Evolutionary conservation across 2,888 invertebrate genomes (phyloP).

Genomic region (Conops quadrifasciatus): DNA sequence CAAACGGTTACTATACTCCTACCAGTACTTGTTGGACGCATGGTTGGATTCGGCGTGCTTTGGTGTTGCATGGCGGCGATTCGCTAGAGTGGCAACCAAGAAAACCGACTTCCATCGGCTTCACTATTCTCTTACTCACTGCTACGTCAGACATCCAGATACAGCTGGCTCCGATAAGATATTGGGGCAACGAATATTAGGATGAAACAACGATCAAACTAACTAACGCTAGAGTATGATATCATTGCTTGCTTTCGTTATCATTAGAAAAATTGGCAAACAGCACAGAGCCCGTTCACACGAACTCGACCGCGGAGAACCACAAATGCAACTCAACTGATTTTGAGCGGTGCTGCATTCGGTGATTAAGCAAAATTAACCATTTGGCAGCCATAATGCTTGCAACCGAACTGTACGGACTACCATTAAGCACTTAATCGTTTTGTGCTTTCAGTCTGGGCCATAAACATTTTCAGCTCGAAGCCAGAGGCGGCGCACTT

Average conservation of each 20-base stretch:
- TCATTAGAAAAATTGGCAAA: slow-evolving; percentile 6
- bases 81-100: neutral
- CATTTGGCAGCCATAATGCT: neutral
- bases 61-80: slow-evolving; percentile 30
- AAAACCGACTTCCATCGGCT: neutral
- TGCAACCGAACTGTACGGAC: neutral
- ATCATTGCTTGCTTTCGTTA: slow-evolving; percentile 19
- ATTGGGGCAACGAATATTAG: neutral
- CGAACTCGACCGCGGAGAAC: slow-evolving; percentile 15
- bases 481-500: slow-evolving; percentile 6
- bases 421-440: neutral
- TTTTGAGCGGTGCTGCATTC: neutral
- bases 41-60: slow-evolving; percentile 49
- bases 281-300: neutral
- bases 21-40: slow-evolving; percentile 53
- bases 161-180: slow-evolving; percentile 26
- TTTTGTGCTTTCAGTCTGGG: neutral
- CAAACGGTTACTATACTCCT: slow-evolving; percentile 58
- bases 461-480: neutral
- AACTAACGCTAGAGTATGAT: slow-evolving; percentile 10
- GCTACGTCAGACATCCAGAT: too few species aligned
- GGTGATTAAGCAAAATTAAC: neutral
- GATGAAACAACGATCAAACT: slow-evolving; percentile 10
- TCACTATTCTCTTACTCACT: slow-evolving; percentile 21
- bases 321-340: slow-evolving; percentile 24